Evolutionary conservation across 2,888 invertebrate genomes (phyloP).

Genomic region (Enoplolaimus lenunculus): DNA sequence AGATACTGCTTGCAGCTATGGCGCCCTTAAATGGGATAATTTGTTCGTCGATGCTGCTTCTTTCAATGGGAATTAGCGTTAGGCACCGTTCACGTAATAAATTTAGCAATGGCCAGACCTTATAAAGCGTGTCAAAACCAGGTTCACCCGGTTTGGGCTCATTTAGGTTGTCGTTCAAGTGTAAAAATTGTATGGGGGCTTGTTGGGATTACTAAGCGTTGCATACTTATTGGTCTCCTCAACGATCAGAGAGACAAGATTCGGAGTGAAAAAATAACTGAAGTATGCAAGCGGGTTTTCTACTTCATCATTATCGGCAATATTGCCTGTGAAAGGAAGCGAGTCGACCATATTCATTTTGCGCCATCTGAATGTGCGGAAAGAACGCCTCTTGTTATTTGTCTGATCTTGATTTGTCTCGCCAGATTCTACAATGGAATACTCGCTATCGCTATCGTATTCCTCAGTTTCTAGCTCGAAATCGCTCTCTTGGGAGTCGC

Average conservation of each 20-base stretch:
- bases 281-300: background rate
- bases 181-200: constrained; percentile 1
- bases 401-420: no score
- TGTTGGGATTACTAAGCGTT: background rate
- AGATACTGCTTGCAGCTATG: background rate
- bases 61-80: background rate
- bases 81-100: background rate
- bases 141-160: background rate
- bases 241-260: background rate
- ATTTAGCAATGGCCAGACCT: background rate
- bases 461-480: background rate
- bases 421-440: no score
- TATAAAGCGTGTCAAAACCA: background rate
- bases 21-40: constrained; percentile 5
- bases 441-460: background rate
- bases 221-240: background rate
- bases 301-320: background rate
- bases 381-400: background rate
- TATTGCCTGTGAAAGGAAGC: background rate
- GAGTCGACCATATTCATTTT: background rate
- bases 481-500: background rate
- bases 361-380: background rate
- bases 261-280: background rate
- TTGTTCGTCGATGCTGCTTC: background rate
- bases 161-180: background rate